These are phyloP conservation scores for Pseudorhombus dupliciocellatus DNA, from an alignment of 2,113 vertebrate species.

Conservation along the genomic window DNA sequence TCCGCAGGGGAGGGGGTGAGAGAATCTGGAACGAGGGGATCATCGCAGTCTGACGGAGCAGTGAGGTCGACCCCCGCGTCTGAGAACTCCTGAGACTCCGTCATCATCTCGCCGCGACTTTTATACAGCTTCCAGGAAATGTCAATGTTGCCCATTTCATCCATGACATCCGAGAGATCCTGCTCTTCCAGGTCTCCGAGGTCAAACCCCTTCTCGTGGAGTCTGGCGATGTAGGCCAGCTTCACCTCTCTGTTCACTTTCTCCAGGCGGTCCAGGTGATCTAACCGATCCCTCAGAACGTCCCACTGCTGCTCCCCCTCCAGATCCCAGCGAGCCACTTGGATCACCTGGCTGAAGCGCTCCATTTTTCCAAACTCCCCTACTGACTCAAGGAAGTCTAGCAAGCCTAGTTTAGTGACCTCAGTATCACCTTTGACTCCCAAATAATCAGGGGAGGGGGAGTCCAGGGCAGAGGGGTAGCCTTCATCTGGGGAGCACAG, in stretches of 20 bases:
- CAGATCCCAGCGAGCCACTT: slow-evolving; percentile 80
- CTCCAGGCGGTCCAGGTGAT: slow-evolving; percentile 81
- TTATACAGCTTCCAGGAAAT: slow-evolving; percentile 81
- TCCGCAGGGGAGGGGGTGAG: slow-evolving; percentile 76
- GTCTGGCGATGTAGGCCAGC: slow-evolving; percentile 72
- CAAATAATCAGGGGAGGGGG: slow-evolving; percentile 77
- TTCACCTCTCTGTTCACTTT: slow-evolving; percentile 82
- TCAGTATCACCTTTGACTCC: slow-evolving; percentile 74
- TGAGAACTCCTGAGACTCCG: slow-evolving; percentile 82
- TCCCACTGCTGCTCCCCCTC: slow-evolving; percentile 78
- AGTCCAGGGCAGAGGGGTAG: slow-evolving; percentile 80
- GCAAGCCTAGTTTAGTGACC: slow-evolving; percentile 73
- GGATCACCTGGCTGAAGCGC: slow-evolving; percentile 81
- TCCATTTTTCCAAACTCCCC: slow-evolving; percentile 84
- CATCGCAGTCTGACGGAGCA: slow-evolving; percentile 80
- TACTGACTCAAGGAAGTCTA: slow-evolving; percentile 82
- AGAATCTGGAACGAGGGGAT: slow-evolving; percentile 76
- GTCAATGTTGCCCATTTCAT: slow-evolving; percentile 80
- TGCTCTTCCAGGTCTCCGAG: slow-evolving; percentile 75
- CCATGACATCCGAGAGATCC: slow-evolving; percentile 76
- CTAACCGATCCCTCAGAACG: slow-evolving; percentile 76
- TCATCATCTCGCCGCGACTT: slow-evolving; percentile 46
- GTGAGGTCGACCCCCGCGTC: slow-evolving; percentile 84
- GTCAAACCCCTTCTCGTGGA: slow-evolving; percentile 78
- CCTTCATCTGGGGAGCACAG: slow-evolving; percentile 83